Base-by-base conservation (phyloP, 2,888 invertebrate genomes). In the Hydroisotoma schaefferi region DNA sequence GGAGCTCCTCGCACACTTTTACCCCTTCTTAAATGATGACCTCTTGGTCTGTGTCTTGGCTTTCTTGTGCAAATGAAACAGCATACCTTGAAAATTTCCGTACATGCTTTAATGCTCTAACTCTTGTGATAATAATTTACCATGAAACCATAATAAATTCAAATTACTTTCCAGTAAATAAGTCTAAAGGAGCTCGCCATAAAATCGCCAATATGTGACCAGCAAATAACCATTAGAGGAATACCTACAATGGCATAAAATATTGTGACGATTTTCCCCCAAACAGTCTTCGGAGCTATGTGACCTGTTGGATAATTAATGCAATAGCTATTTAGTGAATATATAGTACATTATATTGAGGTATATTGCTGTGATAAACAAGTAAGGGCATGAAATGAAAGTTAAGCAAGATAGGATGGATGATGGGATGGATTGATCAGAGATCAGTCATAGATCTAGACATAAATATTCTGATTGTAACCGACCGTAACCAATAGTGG, bases 231-330 rank as follows among this genome's bases (percentile, higher is more conserved):
- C 93, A 95, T 94, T 69, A 95, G 80, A 0, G 95, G 95, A 72
- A 95, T 95, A 48, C 90, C 95, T 68, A 94, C 82, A 75, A 95
- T 94, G 25, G 94, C 94, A 79, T 95, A 95, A 77, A 95, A 88
- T 74, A 95, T 94, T 15, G 95, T 95, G 69, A 92, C 88, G 69
- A 94, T 88, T 78, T 94, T 94, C 43, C 95, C 95, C 76, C 88
- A 87, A 74, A 88, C 85, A 0, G 95, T 95, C 80, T 92, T 93
- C 1, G 94, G 18, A 15, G 28, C 20, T 12, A 29, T 18, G 25
- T 29, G 29, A 5, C 49, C 46, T n/a, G n/a, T n/a, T n/a, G n/a
- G n/a, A n/a, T n/a, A n/a, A n/a, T n/a, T n/a, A n/a, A n/a, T n/a
- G n/a, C n/a, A n/a, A n/a, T n/a, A n/a, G n/a, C n/a, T n/a, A n/a